Conservation (phyloP, 2,113 vertebrate species). For the Sturnira hondurensis region DNA sequence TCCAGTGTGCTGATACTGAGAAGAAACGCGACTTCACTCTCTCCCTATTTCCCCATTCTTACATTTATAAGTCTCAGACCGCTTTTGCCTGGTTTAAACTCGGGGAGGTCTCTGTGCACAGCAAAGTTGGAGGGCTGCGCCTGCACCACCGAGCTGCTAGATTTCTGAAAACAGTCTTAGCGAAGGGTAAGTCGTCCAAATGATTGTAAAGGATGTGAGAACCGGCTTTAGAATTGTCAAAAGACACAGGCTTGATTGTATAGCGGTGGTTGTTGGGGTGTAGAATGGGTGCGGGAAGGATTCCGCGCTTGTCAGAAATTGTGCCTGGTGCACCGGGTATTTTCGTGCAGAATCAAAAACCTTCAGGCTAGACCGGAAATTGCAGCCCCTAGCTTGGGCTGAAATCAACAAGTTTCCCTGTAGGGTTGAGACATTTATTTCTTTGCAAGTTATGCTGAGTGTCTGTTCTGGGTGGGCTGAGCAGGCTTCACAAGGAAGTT, state of each 20-base stretch:
- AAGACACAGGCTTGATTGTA: background rate
- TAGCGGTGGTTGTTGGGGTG: background rate
- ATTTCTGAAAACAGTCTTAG: slow-evolving; percentile 75
- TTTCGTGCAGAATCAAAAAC: background rate
- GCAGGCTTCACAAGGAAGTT: slow-evolving; percentile 74
- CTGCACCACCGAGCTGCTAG: slow-evolving; percentile 78
- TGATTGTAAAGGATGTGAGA: background rate
- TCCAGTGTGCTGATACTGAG: slow-evolving; percentile 71
- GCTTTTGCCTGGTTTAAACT: slow-evolving; percentile 58
- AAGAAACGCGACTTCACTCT: slow-evolving; percentile 62
- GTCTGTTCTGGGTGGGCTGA: background rate
- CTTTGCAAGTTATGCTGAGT: slow-evolving; percentile 57
- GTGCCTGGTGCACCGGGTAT: slow-evolving; percentile 32
- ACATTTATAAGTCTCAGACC: slow-evolving; percentile 55
- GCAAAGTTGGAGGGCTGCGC: slow-evolving; percentile 87
- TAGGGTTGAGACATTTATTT: background rate
- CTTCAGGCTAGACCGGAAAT: slow-evolving; percentile 28
- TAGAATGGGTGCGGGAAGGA: background rate
- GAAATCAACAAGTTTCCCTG: slow-evolving; percentile 78
- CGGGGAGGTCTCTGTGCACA: slow-evolving; percentile 47
- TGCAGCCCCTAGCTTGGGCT: background rate
- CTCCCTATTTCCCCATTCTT: background rate
- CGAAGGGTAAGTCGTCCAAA: slow-evolving; percentile 77
- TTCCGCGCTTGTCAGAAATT: slow-evolving; percentile 44
- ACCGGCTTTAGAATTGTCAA: background rate